A percentile compares a stretch with the other conserved stretches of the same genome.
These are phyloP conservation scores for Syngnathoides biaculeatus DNA, from an alignment of 2,113 vertebrate genomes.

Conservation along the genomic window DNA sequence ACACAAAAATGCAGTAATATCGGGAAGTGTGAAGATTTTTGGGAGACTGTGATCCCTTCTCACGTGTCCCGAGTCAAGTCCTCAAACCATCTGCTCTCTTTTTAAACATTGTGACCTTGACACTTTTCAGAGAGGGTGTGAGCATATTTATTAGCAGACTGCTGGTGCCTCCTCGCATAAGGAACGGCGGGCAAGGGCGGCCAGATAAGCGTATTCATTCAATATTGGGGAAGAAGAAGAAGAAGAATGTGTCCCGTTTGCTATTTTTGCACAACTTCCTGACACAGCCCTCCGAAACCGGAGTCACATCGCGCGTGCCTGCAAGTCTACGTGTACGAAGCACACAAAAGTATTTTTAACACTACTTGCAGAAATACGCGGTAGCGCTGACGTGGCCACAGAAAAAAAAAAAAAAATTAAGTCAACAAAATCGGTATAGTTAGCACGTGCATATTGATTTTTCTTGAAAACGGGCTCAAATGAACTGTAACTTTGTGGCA, in stretches of 20 bases:
- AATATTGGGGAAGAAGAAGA: slow-evolving; percentile 45
- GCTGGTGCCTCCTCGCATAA: slow-evolving; percentile 43
- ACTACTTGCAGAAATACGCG: background rate
- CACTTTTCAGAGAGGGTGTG: background rate
- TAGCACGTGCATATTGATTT: no score
- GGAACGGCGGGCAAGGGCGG: slow-evolving; percentile 46
- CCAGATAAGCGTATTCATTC: slow-evolving; percentile 35
- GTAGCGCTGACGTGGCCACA: slow-evolving; percentile 9
- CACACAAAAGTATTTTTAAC: background rate
- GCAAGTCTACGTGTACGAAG: no score
- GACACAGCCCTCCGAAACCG: slow-evolving; percentile 26
- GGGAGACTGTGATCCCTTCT: background rate
- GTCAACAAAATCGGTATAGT: background rate
- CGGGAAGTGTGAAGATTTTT: no score
- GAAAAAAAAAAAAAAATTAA: no score
- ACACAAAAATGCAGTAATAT: no score
- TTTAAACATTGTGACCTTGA: background rate
- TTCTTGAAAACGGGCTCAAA: background rate
- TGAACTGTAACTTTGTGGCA: background rate
- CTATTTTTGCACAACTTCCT: slow-evolving; percentile 66
- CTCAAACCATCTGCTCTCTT: slow-evolving; percentile 11
- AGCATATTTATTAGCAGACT: slow-evolving; percentile 38
- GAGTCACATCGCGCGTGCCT: slow-evolving; percentile 1
- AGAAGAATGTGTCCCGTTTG: slow-evolving; percentile 53
- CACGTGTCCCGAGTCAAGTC: background rate